Evolutionary conservation across 2,113 vertebrate species (phyloP), one percentile per base, ranked within the genome.

Genomic region (Barbus barbus): DNA sequence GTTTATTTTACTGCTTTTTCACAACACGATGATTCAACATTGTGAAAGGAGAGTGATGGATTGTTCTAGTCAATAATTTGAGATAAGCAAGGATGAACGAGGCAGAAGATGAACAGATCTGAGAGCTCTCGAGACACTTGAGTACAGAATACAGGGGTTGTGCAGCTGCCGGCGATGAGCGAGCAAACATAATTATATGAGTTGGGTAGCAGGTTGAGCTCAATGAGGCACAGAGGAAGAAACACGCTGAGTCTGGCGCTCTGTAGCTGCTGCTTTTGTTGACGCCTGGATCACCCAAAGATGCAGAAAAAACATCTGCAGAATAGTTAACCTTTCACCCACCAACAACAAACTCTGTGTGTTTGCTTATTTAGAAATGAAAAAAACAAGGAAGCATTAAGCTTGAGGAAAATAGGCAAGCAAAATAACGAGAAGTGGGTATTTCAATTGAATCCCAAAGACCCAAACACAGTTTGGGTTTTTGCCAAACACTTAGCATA

Each of bases 131-230:
- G 36, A 86, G 78, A 78, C 63, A 71, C 72, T 73, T 78, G 33
- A 84, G 53, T n/a, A 24, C 82, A 84, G 83, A 73, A 65, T 81
- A 44, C 53, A 51, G 84, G 75, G 72, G 77, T 73, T 86, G 78
- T 65, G 84, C 87, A 86, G 87, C 87, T 88, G 87, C 61, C 48
- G 80, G 87, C 84, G 71, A 86, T 83, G 78, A 82, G 76, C 75
- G 44, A 44, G 87, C 82, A 84, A 88, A 78, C 84, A 88, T 88
- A 88, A 88, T 84, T 86, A 86, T 78, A 86, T 78, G 78, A 84
- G 84, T 56, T 31, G 60, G 41, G 77, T 61, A 24, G 60, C 36
- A 28, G 78, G n/a, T 46, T 78, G 22, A 77, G 77, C 82, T 76
- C 76, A 81, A 81, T 86, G 82, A 84, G 82, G 84, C 84, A 81